phyloP scores from a whole-genome alignment of 2,888 invertebrate genomes.

The Drosophila aldrichi region DNA sequence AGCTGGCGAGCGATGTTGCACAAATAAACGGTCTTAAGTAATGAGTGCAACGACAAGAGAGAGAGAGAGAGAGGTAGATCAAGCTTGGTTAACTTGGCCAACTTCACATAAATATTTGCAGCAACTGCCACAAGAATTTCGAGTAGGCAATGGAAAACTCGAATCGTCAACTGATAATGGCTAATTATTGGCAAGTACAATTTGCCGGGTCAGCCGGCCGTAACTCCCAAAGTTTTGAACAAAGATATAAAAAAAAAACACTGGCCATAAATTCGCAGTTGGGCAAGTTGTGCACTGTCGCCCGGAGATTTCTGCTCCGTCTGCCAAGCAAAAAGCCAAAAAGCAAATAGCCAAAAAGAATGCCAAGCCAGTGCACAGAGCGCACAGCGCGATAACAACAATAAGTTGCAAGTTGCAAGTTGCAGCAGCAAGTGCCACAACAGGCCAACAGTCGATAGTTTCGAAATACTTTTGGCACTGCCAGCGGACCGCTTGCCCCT shows the following conservation, averaged over 20 bases:
- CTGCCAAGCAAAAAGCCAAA: constrained; percentile 55
- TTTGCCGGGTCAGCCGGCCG: constrained; percentile 31
- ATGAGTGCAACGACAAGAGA: too few relatives aligned
- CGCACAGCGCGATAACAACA: constrained; percentile 73
- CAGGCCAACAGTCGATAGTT: constrained; percentile 66
- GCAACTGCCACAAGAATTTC: background rate
- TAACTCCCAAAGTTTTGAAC: constrained; percentile 21
- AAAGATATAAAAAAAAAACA: constrained; percentile 48
- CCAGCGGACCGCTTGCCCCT: constrained; percentile 22
- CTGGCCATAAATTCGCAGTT: constrained; percentile 69
- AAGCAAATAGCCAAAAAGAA: constrained; percentile 38
- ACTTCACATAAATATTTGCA: constrained; percentile 62
- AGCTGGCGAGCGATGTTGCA: constrained; percentile 45
- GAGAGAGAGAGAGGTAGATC: constrained; percentile 9
- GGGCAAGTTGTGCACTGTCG: constrained; percentile 63
- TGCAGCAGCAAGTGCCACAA: constrained; percentile 47
- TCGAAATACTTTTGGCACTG: constrained; percentile 64
- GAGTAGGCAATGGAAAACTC: constrained; percentile 17
- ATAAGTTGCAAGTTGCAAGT: constrained; percentile 63
- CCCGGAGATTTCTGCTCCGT: constrained; percentile 31
- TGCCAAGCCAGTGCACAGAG: constrained; percentile 60
- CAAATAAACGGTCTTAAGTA: constrained; percentile 64
- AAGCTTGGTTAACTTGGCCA: constrained; percentile 50
- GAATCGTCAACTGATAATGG: constrained; percentile 53
- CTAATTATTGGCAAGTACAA: constrained; percentile 65